These are phyloP conservation scores for Pristis pectinata DNA, from an alignment of 2,797 vertebrate genomes.

Conservation along the genomic window DNA sequence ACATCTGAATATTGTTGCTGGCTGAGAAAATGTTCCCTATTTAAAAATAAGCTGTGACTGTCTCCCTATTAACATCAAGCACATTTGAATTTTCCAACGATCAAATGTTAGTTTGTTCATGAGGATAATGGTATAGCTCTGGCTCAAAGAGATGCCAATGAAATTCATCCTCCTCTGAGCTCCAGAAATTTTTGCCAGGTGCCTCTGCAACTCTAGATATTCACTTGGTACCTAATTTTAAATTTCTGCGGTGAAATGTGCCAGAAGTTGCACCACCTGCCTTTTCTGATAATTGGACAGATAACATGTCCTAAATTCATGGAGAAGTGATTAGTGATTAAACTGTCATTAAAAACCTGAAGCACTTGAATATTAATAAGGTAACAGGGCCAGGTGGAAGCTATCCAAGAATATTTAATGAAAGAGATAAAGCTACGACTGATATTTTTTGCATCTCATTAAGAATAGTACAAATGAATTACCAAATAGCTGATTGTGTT, in stretches of 20 bases:
- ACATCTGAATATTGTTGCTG: no score
- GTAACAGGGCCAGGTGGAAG: constrained; percentile 34
- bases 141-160: neutral
- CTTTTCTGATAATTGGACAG: neutral
- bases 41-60: neutral
- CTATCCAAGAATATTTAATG: constrained; percentile 31
- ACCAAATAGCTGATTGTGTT: neutral
- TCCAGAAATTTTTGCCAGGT: neutral
- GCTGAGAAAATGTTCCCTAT: neutral
- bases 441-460: constrained; percentile 15
- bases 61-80: neutral
- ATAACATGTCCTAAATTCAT: neutral
- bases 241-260: neutral
- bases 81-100: neutral
- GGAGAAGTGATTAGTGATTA: constrained; percentile 19
- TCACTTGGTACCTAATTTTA: neutral
- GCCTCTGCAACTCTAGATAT: neutral
- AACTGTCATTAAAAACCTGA: constrained; percentile 23
- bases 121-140: neutral
- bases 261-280: neutral
- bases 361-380: constrained; percentile 23
- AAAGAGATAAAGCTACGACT: neutral
- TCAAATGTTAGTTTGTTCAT: neutral
- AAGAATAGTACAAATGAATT: neutral
- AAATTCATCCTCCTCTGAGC: neutral